Base-by-base conservation (phyloP, 1,140 invertebrate genomes). In the Octopus sinensis region DNA sequence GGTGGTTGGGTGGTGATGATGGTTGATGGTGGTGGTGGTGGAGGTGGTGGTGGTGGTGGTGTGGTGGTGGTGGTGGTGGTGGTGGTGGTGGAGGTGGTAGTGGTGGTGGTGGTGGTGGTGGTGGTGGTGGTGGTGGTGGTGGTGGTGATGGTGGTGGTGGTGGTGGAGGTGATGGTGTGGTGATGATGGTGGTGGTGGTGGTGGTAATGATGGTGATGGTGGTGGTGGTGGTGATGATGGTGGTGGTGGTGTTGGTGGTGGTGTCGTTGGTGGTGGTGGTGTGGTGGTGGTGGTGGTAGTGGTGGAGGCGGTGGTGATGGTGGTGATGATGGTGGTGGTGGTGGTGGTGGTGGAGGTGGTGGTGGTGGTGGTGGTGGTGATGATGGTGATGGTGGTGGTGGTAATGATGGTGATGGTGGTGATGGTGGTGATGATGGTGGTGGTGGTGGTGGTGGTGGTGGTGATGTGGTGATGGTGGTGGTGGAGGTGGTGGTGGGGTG, bases 281-380 rank as follows among this genome's bases (percentile, higher is more conserved):
- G n/a, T n/a, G n/a, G n/a, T n/a, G n/a, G n/a, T n/a, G n/a, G n/a
- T n/a, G n/a, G n/a, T n/a, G n/a, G n/a, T n/a, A n/a, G n/a, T n/a
- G n/a, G n/a, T n/a, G n/a, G n/a, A n/a, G n/a, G n/a, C n/a, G n/a
- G n/a, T n/a, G n/a, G n/a, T n/a, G n/a, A n/a, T 79, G 52, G 53
- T 79, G 52, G 53, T 79, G 52, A 52, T 79, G 52, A 52, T 79
- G 52, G 78, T 56, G 17, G 54, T 79, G 54, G 78, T 79, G 54
- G 78, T 79, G 54, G 78, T 79, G 54, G 78, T 79, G 54, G 78
- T 79, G 54, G 78, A 56, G 54, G 78, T 79, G 54, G 78, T 79
- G 54, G 78, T 79, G 54, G 78, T 79, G 54, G 78, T 79, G 54
- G 78, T 79, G 54, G 78, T 79, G 54, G 78, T 79, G 54, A 53